phyloP scores from a whole-genome alignment of 2,888 invertebrate species.

The Gasteruption jaculator region DNA sequence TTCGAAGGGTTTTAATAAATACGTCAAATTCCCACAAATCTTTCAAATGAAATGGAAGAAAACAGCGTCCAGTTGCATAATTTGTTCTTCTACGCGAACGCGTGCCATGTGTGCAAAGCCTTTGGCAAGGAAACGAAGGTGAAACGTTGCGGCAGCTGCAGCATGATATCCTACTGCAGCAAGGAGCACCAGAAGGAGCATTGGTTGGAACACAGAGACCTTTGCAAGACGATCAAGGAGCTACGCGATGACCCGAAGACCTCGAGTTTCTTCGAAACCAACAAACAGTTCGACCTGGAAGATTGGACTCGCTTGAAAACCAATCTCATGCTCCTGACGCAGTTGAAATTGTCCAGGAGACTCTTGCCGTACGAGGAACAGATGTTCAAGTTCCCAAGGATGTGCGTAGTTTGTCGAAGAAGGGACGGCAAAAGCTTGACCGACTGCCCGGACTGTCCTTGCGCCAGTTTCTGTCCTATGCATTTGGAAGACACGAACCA shows the following conservation, averaged over 20 bases:
- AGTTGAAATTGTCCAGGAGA: slow-evolving; percentile 26
- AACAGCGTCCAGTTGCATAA: no score
- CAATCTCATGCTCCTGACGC: slow-evolving; percentile 31
- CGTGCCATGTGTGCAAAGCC: slow-evolving; percentile 45
- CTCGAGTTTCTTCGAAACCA: slow-evolving; percentile 20
- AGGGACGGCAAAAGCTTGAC: slow-evolving; percentile 24
- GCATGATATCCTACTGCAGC: slow-evolving; percentile 43
- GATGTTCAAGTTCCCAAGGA: slow-evolving; percentile 40
- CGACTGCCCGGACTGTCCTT: slow-evolving; percentile 36
- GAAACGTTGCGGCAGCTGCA: slow-evolving; percentile 42
- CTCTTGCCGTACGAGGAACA: slow-evolving; percentile 31
- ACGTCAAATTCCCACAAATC: no score
- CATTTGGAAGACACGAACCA: slow-evolving; percentile 27
- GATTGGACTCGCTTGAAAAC: slow-evolving; percentile 31
- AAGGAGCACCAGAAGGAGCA: slow-evolving; percentile 43
- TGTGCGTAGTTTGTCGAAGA: slow-evolving; percentile 36
- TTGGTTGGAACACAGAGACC: slow-evolving; percentile 40
- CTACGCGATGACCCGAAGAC: slow-evolving; percentile 24
- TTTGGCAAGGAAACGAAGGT: slow-evolving; percentile 30
- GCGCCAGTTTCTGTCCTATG: slow-evolving; percentile 33
- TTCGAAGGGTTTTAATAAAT: no score
- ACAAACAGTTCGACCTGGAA: slow-evolving; percentile 14
- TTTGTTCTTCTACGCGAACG: slow-evolving; percentile 41
- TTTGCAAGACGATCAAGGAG: slow-evolving; percentile 33
- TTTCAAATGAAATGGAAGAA: slow-evolving; percentile 23